phyloP scores from a whole-genome alignment of 2,888 invertebrate genomes.

The Sacculina carcini region DNA sequence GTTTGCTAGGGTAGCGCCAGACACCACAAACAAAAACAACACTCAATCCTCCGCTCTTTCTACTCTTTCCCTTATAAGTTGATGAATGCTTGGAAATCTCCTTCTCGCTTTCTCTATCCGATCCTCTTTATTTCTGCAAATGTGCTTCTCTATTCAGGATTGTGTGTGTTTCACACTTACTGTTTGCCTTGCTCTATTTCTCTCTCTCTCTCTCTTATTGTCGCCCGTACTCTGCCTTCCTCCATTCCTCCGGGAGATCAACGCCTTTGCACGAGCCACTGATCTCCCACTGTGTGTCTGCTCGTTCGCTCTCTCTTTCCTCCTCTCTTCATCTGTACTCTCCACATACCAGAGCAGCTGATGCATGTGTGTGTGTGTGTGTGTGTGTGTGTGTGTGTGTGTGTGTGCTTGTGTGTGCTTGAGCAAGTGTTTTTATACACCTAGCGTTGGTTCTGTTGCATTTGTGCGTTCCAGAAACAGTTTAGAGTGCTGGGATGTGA shows the following conservation, averaged over 20 bases:
- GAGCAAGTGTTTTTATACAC: not conserved
- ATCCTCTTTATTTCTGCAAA: not conserved
- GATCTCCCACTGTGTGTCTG: too few relatives aligned
- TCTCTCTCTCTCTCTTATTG: not conserved
- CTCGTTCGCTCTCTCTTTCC: not conserved
- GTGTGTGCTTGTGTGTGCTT: not conserved
- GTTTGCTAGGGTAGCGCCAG: not conserved
- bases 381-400: conserved; percentile 3
- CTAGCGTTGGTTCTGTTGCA: too few relatives aligned
- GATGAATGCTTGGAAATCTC: not conserved
- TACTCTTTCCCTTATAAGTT: not conserved
- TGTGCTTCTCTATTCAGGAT: too few relatives aligned
- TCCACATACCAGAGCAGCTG: not conserved
- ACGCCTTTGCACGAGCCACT: not conserved
- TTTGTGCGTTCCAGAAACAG: too few relatives aligned
- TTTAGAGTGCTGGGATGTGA: too few relatives aligned
- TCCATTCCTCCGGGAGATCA: not conserved
- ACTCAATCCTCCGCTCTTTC: too few relatives aligned
- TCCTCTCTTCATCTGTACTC: not conserved
- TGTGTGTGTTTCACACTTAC: too few relatives aligned
- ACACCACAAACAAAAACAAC: too few relatives aligned
- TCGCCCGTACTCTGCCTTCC: not conserved
- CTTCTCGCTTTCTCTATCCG: not conserved
- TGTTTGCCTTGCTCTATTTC: not conserved
- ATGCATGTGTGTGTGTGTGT: not conserved